phyloP scores from a whole-genome alignment of 2,113 vertebrate species.

The Cyprinus carpio region DNA sequence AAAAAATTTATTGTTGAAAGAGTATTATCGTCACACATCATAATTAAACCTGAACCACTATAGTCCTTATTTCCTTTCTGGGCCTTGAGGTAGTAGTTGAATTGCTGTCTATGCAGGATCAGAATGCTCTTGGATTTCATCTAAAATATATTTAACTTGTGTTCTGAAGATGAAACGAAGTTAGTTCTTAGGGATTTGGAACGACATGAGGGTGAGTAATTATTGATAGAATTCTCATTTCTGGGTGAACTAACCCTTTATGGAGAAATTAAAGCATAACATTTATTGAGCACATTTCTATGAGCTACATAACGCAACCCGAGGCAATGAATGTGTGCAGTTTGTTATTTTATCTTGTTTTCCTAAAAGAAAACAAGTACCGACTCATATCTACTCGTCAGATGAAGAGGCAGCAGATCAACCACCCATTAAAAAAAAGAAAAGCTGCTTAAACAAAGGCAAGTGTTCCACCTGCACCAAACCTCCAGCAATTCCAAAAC shows the following conservation, averaged over 20 bases:
- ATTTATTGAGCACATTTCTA: background rate
- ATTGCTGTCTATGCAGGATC: background rate
- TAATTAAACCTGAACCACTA: no score
- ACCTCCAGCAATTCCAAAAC: conserved; percentile 1
- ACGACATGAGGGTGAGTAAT: background rate
- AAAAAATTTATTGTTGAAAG: no score
- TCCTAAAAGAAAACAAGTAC: background rate
- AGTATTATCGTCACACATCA: no score
- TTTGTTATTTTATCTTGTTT: background rate
- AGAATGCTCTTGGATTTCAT: no score
- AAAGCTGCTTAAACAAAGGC: background rate
- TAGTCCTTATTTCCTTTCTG: no score
- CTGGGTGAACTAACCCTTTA: background rate
- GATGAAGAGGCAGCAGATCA: conserved; percentile 2
- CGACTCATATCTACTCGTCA: background rate
- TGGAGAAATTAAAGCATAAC: background rate
- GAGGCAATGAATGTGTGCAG: background rate
- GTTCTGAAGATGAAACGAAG: no score
- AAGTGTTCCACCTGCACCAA: background rate
- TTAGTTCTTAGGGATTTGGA: background rate
- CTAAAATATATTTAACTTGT: no score
- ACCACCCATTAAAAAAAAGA: conserved; percentile 5
- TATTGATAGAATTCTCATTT: no score
- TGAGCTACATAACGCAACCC: background rate
- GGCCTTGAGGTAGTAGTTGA: no score